A percentile compares a stretch with the other conserved stretches of the same genome.
These are phyloP conservation scores for Thera obeliscata DNA, from an alignment of 2,888 invertebrate genomes.

Conservation along the genomic window DNA sequence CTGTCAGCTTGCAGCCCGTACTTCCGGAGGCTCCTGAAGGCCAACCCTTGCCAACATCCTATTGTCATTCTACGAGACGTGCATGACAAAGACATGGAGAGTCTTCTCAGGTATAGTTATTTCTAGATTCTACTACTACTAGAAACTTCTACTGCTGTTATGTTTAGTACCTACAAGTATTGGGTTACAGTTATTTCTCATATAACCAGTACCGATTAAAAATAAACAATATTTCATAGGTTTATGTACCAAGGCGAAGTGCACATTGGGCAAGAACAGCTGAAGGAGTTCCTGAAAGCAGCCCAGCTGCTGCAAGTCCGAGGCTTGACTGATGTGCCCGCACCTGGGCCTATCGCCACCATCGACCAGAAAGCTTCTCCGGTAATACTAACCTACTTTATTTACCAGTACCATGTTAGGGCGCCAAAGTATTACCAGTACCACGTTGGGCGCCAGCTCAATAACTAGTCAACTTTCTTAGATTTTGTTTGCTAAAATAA, in stretches of 20 bases:
- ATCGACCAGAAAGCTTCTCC: conserved; percentile 89
- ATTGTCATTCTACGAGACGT: conserved; percentile 95
- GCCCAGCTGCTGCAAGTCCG: conserved; percentile 94
- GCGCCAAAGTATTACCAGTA: no score
- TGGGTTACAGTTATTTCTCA: not conserved
- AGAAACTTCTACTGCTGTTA: not conserved
- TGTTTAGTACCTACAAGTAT: not conserved
- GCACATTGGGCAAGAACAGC: conserved; percentile 93
- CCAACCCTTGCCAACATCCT: conserved; percentile 95
- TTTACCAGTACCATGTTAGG: conserved; percentile 4
- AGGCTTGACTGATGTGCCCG: conserved; percentile 92
- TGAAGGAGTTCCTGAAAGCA: conserved; percentile 93
- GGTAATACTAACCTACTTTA: conserved; percentile 76
- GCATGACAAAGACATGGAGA: conserved; percentile 93
- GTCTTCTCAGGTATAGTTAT: conserved; percentile 87
- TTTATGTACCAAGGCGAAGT: conserved; percentile 98
- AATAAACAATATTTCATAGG: conserved; percentile 61
- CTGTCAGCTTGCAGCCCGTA: conserved; percentile 97
- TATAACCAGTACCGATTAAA: not conserved
- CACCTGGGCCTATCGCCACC: conserved; percentile 71
- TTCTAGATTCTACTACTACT: no score
- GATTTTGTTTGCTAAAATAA: no score
- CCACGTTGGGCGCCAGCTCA: conserved; percentile 34
- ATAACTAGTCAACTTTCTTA: not conserved
- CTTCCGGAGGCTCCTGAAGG: conserved; percentile 93